Conservation (phyloP, 2,113 vertebrate species). For the Solea senegalensis region DNA sequence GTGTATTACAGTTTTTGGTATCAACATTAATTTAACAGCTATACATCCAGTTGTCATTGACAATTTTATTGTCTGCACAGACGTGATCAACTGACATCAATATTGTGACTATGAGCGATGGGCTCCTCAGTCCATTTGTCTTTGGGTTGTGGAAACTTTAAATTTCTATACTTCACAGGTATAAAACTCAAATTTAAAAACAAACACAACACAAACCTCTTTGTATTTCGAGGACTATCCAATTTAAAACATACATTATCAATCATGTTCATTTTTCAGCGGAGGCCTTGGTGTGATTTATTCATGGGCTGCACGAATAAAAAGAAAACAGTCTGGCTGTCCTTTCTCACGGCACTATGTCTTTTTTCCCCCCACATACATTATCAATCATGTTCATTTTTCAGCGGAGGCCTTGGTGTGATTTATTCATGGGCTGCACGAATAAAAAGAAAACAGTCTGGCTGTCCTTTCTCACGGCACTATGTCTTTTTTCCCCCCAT, state of each 20-base stretch:
- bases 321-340: slow-evolving; percentile 22
- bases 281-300: slow-evolving; percentile 53
- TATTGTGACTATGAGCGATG: background rate
- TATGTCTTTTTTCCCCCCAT: background rate
- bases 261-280: slow-evolving; percentile 53
- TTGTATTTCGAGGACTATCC: slow-evolving; percentile 29
- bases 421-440: slow-evolving; percentile 51
- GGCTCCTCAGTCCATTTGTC: too few relatives aligned
- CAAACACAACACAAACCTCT: slow-evolving; percentile 10
- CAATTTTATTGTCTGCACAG: too few relatives aligned
- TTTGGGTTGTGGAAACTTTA: background rate
- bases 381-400: slow-evolving; percentile 61
- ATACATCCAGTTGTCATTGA: too few relatives aligned
- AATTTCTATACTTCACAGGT: background rate
- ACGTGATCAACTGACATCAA: background rate
- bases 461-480: background rate
- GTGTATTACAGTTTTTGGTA: too few relatives aligned
- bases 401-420: slow-evolving; percentile 46
- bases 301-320: slow-evolving; percentile 56
- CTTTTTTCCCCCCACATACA: background rate
- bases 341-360: background rate
- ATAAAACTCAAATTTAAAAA: slow-evolving; percentile 3
- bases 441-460: slow-evolving; percentile 45
- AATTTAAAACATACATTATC: slow-evolving; percentile 49
- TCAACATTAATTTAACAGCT: too few relatives aligned